Evolutionary conservation across 2,888 invertebrate genomes (phyloP).

Genomic region (Calephelis perditalis): DNA sequence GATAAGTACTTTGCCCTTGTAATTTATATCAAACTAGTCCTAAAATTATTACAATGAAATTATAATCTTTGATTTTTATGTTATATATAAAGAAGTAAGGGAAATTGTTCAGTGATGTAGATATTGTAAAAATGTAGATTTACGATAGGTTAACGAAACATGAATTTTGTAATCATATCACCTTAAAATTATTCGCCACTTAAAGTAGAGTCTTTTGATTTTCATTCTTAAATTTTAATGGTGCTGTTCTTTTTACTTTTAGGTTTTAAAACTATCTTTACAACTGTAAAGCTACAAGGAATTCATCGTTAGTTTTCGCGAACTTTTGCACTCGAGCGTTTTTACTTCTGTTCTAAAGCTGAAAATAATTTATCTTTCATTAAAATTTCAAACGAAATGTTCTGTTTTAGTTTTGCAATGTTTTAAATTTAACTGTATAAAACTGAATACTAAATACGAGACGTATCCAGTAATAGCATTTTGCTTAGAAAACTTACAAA

Average conservation of each 20-base stretch:
- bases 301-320: conserved; percentile 8
- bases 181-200: conserved; percentile 48
- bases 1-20: conserved; percentile 70
- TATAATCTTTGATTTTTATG: conserved; percentile 32
- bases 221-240: conserved; percentile 41
- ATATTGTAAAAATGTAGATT: conserved; percentile 71
- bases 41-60: conserved; percentile 55
- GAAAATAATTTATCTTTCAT: conserved; percentile 10
- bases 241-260: conserved; percentile 39
- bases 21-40: conserved; percentile 74
- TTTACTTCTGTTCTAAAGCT: neutral
- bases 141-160: conserved; percentile 51
- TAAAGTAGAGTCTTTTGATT: conserved; percentile 42
- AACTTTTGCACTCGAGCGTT: conserved; percentile 11
- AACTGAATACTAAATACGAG: no score
- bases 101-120: conserved; percentile 48
- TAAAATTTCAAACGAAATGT: neutral
- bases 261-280: conserved; percentile 1
- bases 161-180: conserved; percentile 77
- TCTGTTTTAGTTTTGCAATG: no score
- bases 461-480: no score
- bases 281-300: conserved; percentile 6
- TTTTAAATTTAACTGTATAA: neutral
- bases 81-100: conserved; percentile 42
- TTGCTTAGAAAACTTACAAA: no score